phyloP scores from a whole-genome alignment of 2,113 vertebrate species.

The Halichoerus grypus region DNA sequence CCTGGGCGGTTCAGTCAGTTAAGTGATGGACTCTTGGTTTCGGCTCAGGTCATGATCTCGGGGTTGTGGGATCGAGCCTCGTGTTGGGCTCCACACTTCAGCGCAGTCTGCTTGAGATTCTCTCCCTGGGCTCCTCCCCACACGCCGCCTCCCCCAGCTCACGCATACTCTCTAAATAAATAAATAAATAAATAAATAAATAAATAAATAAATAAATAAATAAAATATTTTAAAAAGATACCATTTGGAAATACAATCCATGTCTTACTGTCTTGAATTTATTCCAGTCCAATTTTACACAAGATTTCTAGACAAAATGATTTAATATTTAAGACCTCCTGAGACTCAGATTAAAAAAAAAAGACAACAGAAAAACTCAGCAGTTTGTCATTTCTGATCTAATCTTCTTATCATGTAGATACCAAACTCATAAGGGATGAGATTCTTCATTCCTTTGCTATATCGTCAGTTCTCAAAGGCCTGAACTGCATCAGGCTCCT shows the following conservation, averaged over 20 bases:
- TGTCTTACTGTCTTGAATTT: constrained; percentile 19
- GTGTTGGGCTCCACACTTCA: neutral
- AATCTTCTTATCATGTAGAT: neutral
- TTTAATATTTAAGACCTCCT: neutral
- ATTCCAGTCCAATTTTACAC: neutral
- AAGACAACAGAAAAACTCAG: neutral
- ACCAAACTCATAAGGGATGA: neutral
- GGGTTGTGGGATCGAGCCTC: neutral
- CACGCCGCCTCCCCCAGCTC: neutral
- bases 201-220: neutral
- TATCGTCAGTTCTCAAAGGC: neutral
- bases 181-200: neutral
- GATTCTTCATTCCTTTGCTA: neutral
- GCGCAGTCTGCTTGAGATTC: neutral
- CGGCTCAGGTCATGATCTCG: neutral
- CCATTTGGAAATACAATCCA: neutral
- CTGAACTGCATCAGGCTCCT: neutral
- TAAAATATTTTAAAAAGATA: neutral
- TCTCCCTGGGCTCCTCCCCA: neutral
- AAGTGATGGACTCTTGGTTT: too few species aligned
- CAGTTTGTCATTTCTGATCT: neutral
- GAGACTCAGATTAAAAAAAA: neutral
- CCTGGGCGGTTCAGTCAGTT: neutral
- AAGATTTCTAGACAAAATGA: constrained; percentile 18
- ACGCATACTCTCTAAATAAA: neutral